Evolutionary conservation across 2,888 invertebrate genomes (phyloP).

Genomic region (Choristoneura rosaceana): DNA sequence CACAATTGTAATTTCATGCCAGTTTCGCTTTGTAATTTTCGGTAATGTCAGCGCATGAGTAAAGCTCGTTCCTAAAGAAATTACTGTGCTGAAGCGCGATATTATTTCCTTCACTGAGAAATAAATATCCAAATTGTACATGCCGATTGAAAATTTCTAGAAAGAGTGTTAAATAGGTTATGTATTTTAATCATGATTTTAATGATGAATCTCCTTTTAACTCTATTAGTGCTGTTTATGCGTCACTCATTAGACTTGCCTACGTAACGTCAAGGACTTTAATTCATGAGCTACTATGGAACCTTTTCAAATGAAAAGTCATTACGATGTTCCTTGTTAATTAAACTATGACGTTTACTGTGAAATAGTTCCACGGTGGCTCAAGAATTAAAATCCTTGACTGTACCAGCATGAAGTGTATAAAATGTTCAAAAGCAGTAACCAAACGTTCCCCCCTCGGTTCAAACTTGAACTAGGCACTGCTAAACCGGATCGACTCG

Average conservation of each 20-base stretch:
- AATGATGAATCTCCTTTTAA: not conserved
- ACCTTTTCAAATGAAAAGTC: too few species aligned
- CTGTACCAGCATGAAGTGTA: not conserved
- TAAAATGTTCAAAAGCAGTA: not conserved
- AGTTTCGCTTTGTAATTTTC: constrained; percentile 25
- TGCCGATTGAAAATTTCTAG: not conserved
- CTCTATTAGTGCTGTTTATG: not conserved
- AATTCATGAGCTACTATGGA: too few species aligned
- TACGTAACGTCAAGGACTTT: not conserved
- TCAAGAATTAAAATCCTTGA: too few species aligned
- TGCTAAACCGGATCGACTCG: not conserved
- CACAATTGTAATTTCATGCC: constrained; percentile 23
- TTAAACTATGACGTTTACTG: too few species aligned
- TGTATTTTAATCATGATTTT: too few species aligned
- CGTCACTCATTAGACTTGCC: not conserved
- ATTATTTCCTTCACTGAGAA: constrained; percentile 6
- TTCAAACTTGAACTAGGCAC: not conserved
- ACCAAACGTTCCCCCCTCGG: not conserved
- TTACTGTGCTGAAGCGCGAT: not conserved
- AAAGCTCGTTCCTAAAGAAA: constrained; percentile 5
- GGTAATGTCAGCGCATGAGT: constrained; percentile 22
- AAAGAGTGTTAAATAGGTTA: not conserved
- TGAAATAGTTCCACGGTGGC: too few species aligned
- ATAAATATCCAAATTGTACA: not conserved
- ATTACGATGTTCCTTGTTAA: too few species aligned